Conservation (phyloP, 2,888 invertebrate species). For the Epirrhoe tristata region DNA sequence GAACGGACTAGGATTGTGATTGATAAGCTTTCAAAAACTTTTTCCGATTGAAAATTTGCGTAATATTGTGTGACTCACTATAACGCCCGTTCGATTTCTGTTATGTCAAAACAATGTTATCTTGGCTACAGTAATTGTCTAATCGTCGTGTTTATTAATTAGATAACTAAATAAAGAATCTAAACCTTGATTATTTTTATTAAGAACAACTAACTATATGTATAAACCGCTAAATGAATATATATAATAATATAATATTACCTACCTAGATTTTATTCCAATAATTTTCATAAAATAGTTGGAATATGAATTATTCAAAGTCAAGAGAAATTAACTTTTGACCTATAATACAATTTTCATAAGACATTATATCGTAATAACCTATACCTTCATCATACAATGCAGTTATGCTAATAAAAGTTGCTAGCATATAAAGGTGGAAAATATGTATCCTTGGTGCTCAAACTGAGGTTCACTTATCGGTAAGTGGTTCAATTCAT, state of each 20-base stretch:
- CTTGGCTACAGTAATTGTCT: no score
- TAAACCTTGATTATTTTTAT: no score
- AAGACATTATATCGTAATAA: slow-evolving; percentile 11
- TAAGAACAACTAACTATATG: no score
- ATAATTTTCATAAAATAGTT: background rate
- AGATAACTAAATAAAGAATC: no score
- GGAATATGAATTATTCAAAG: slow-evolving; percentile 11
- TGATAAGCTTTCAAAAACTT: slow-evolving; percentile 73
- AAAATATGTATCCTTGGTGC: background rate
- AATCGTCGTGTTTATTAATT: no score
- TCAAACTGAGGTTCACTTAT: slow-evolving; percentile 1
- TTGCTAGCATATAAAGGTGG: slow-evolving; percentile 23
- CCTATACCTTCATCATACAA: background rate
- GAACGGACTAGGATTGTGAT: slow-evolving; percentile 74
- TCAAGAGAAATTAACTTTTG: slow-evolving; percentile 20
- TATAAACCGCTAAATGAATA: no score
- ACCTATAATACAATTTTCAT: slow-evolving; percentile 11
- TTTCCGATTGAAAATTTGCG: slow-evolving; percentile 56
- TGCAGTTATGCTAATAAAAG: slow-evolving; percentile 10
- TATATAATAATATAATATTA: no score
- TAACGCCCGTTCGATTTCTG: no score
- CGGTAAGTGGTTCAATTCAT: background rate
- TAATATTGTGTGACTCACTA: background rate
- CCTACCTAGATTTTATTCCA: background rate
- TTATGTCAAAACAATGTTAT: no score